Base-by-base conservation (phyloP, 2,888 invertebrate genomes). In the Parnassius mnemosyne region DNA sequence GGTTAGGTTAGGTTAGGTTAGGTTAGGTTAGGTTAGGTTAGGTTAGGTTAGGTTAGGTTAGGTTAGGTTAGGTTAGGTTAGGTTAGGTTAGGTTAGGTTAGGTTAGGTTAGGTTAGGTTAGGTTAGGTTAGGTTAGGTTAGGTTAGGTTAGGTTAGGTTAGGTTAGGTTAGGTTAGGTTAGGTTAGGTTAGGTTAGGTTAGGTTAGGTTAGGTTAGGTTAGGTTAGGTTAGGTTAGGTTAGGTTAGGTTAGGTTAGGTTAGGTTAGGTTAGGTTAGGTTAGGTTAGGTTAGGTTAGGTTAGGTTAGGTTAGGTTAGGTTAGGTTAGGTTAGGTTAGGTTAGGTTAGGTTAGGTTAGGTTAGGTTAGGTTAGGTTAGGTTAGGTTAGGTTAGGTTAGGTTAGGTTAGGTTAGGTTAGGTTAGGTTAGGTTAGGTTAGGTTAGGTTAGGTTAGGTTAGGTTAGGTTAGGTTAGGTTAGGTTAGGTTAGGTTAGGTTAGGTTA, bases 61-160 rank as follows among this genome's bases (percentile, higher is more conserved):
- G 68, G 68, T 25, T 68, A 69, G 68, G 69, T 68, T 67, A 69
- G 69, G 69, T 68, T 61, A 66, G 68, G 68, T 68, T 69, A 66
- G 66, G 69, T 68, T 67, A 67, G 68, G 69, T 68, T 69, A 67
- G 69, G 71, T 71, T 71, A 69, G 70, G 73, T 68, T 68, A 59
- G 64, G 66, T 68, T 66, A 64, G 25, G 65, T 69, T 67, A 66
- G 68, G 69, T 67, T 68, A 68, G 68, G 68, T 68, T 68, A 67
- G 25, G 68, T 68, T 68, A 70, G 67, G 68, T 65, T 64, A 66
- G 65, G 64, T 66, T 67, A 64, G 68, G 65, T 67, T 68, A 69
- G 69, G 67, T 64, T 65, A 63, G 65, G 66, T 67, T 61, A 52
- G 57, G 56, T 59, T 62, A 56, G 65, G 67, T 67, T 67, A 66